Base-by-base conservation (phyloP, 2,113 vertebrate species). In the Protomyctophum bolini region DNA sequence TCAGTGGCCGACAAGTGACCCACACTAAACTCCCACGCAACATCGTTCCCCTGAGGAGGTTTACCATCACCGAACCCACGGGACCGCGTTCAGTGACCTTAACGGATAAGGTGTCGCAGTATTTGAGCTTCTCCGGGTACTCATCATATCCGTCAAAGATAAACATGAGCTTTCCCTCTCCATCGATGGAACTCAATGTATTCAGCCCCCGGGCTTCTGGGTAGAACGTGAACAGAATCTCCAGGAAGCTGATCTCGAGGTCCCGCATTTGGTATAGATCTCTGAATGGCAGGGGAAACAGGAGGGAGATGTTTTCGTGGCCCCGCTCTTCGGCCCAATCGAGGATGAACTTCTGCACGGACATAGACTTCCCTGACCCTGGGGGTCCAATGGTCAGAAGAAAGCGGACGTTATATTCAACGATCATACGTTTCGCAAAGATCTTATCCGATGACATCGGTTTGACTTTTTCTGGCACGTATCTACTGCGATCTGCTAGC, bases 81-180 rank as follows among this genome's bases (percentile, higher is more conserved):
- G 6, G 64, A 6, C 64, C 47, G 1, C 29, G 4, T 0, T 68
- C 58, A 0, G 7, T 41, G 33, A 3, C 3, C 55, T 91, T 66
- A 48, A n/a, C 84, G 63, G 10, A 82, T 3, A 28, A 41, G 0
- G 81, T 87, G 52, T 58, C 70, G 0, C 61, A 8, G 76, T 92
- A 93, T 67, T 91, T 73, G 0, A 93, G 65, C 0, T 28, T 3
- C 1, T 49, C 64, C 0, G 0, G 1, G 72, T 78, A 88, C 73
- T 93, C 91, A 5, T 94, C 93, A 0, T 92, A 68, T 0, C 91
- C 91, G 0, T 94, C 93, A 10, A 85, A 86, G 75, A 94, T 62
- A 11, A 91, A 90, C 86, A 93, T 69, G 0, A 91, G 61, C 15
- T 49, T 78, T 64, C 82, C 86, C 4, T 88, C 86, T 0, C 86